Evolutionary conservation across 2,797 vertebrate species (phyloP).

Genomic region (Hypotaenidia okinawae): DNA sequence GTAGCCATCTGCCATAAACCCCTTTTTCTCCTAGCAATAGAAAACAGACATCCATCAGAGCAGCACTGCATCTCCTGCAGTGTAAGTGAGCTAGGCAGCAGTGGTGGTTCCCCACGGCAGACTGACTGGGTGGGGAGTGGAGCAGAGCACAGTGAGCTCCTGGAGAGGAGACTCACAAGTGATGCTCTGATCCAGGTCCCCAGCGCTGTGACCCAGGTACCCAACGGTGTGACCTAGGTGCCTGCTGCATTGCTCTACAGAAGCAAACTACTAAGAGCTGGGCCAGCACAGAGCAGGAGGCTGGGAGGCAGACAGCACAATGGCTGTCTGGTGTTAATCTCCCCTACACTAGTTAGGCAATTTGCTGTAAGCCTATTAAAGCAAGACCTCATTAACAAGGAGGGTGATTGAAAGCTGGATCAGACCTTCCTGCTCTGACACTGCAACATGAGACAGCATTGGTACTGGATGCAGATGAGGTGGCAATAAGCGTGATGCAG

Average conservation of each 20-base stretch:
- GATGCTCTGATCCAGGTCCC: background rate
- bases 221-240: no score
- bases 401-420: background rate
- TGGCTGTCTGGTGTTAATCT: background rate
- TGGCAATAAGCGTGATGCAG: background rate
- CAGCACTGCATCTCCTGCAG: background rate
- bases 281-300: background rate
- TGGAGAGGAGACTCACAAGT: background rate
- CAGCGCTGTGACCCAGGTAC: background rate
- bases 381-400: background rate
- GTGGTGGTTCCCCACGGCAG: background rate
- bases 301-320: background rate
- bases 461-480: background rate
- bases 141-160: background rate
- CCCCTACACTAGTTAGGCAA: background rate
- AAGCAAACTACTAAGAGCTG: accelerated
- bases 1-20: background rate
- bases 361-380: background rate
- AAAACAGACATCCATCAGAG: background rate
- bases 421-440: background rate
- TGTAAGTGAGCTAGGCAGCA: accelerated
- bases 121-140: accelerated
- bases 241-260: background rate
- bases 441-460: accelerated
- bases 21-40: background rate